phyloP scores from a whole-genome alignment of 2,113 vertebrate genomes.

The Callipepla californica region DNA sequence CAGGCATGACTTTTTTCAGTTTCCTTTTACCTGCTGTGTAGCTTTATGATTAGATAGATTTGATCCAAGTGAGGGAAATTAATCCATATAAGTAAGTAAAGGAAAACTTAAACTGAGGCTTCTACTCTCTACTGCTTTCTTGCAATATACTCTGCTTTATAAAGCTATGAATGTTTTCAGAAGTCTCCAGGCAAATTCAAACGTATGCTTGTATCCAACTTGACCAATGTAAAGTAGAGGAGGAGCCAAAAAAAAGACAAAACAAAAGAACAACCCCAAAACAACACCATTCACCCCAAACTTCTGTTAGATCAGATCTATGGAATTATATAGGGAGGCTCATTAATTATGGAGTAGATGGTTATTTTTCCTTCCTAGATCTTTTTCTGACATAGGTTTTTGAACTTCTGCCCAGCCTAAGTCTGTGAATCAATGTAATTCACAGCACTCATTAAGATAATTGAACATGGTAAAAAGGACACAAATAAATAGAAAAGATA shows the following conservation, averaged over 20 bases:
- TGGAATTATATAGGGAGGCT: constrained; percentile 59
- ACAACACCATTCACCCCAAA: background rate
- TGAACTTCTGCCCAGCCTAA: constrained; percentile 45
- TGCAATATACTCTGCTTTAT: background rate
- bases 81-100: constrained; percentile 62
- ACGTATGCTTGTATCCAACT: background rate
- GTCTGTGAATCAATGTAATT: constrained; percentile 50
- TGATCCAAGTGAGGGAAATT: constrained; percentile 58
- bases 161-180: background rate
- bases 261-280: background rate
- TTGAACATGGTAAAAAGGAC: constrained; percentile 46
- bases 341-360: constrained; percentile 70
- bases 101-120: constrained; percentile 41
- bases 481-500: constrained; percentile 19
- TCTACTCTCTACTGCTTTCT: background rate
- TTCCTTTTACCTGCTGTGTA: constrained; percentile 3
- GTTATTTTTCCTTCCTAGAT: constrained; percentile 44
- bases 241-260: background rate
- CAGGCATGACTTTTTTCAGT: background rate
- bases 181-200: background rate
- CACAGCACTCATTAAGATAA: constrained; percentile 32
- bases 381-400: constrained; percentile 48
- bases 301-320: constrained; percentile 35
- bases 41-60: constrained; percentile 13
- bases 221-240: background rate